Evolutionary conservation across 35 echinoderm and acorn worm genomes (phyloP).

Genomic region (Diadema setosum): DNA sequence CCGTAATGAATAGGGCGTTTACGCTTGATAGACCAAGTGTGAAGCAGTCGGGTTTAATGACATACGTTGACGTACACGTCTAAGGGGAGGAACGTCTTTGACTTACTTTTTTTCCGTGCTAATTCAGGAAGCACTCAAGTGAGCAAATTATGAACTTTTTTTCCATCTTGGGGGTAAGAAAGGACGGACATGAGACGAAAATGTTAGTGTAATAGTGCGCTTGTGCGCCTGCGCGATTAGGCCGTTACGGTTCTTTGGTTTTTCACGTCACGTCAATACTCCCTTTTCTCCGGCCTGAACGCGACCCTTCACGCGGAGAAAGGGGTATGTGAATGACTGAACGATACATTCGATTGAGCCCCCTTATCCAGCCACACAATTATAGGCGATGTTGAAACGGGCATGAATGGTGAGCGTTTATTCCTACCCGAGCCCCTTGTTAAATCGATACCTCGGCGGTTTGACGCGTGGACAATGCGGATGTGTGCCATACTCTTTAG

Average conservation of each 20-base stretch:
- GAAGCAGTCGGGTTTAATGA: background rate
- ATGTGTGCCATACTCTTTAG: background rate
- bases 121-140: background rate
- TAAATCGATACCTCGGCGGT: slow-evolving; percentile 6
- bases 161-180: too few species aligned
- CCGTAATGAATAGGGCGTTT: background rate
- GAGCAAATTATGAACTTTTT: background rate
- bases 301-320: background rate
- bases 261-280: background rate
- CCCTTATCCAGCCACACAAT: background rate
- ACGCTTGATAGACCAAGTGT: background rate
- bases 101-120: background rate
- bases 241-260: background rate
- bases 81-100: background rate
- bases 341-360: background rate
- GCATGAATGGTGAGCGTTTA: background rate
- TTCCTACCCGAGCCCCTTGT: background rate
- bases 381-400: background rate
- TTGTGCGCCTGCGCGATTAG: background rate
- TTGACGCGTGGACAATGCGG: background rate
- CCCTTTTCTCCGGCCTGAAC: background rate
- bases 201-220: too few species aligned
- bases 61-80: background rate
- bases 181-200: too few species aligned
- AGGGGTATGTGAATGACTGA: background rate